Conservation (phyloP, 1,140 invertebrate genomes). For the Apis mellifera region DNA sequence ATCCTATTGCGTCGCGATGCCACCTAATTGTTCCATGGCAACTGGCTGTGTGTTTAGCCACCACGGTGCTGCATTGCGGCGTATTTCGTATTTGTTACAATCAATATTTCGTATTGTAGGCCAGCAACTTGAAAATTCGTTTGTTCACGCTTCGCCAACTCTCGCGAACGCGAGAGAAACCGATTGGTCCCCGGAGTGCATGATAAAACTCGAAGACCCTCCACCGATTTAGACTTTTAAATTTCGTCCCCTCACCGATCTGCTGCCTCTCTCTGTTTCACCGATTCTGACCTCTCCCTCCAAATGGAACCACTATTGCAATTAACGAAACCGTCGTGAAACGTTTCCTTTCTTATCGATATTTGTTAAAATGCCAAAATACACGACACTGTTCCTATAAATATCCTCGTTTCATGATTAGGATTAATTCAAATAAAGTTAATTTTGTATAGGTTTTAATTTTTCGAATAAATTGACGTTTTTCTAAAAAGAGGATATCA, state of each 20-base stretch:
- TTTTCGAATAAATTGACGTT: neutral
- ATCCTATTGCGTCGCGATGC: neutral
- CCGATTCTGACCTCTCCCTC: neutral
- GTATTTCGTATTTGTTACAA: conserved; percentile 35
- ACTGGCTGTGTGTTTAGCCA: neutral
- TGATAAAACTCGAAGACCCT: neutral
- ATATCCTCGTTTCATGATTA: neutral
- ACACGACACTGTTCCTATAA: no score
- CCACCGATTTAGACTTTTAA: conserved; percentile 16
- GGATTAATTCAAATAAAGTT: neutral
- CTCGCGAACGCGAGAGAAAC: neutral
- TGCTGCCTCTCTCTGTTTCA: no score
- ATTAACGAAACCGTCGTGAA: neutral
- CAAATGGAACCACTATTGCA: neutral
- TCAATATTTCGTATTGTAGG: conserved; percentile 25
- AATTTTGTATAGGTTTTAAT: neutral
- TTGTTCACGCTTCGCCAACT: neutral
- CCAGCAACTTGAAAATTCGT: conserved; percentile 24
- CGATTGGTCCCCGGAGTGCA: neutral
- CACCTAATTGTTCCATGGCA: neutral
- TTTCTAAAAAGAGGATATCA: no score
- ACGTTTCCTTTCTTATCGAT: neutral
- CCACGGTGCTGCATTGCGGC: conserved; percentile 27
- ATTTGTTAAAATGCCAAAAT: conserved; percentile 1
- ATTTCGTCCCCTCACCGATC: neutral